Evolutionary conservation across 2,113 vertebrate genomes (phyloP).

Genomic region (Lamprotornis superbus): DNA sequence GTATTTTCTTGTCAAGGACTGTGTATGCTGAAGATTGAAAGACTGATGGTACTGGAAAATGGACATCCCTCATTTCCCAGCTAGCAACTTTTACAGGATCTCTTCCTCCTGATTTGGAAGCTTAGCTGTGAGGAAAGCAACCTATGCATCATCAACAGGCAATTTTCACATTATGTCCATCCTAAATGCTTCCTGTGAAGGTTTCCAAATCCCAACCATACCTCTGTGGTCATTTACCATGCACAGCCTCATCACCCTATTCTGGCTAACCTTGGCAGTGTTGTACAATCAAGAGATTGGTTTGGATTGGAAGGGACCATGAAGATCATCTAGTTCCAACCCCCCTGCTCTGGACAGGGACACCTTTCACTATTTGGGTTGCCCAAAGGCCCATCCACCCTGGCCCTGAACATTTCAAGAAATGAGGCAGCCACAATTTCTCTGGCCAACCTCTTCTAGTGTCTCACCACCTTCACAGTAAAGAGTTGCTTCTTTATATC

Average conservation of each 20-base stretch:
- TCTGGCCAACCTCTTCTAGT: neutral
- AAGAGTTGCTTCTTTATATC: neutral
- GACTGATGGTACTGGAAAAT: conserved; percentile 5
- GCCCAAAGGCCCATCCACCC: neutral
- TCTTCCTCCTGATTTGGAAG: neutral
- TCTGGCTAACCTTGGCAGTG: neutral
- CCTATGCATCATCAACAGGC: neutral
- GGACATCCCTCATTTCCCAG: neutral
- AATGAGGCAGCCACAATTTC: neutral
- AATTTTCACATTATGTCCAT: neutral
- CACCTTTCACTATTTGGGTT: neutral
- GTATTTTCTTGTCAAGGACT: neutral
- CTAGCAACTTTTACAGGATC: neutral
- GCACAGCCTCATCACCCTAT: neutral
- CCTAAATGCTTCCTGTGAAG: neutral
- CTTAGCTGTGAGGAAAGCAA: neutral
- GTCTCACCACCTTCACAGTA: neutral
- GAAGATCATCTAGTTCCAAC: neutral
- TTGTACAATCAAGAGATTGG: neutral
- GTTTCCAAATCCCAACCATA: neutral
- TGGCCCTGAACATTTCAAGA: neutral
- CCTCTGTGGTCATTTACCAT: neutral
- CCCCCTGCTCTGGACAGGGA: neutral
- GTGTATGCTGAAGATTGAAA: conserved; percentile 13
- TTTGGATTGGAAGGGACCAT: neutral